Conservation (phyloP, 23 tunicate species). For the Ciona savignyi region DNA sequence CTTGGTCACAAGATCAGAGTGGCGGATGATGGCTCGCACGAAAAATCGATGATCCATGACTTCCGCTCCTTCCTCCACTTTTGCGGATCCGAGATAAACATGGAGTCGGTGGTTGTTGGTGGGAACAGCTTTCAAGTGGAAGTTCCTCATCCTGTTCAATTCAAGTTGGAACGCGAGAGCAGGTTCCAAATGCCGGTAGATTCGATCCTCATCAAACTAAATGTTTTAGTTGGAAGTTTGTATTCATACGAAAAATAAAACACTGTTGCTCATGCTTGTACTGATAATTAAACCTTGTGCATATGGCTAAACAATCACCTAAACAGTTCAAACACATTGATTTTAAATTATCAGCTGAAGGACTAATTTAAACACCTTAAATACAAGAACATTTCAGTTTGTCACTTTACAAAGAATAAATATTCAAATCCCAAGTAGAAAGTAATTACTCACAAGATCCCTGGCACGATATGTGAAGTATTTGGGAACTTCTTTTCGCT, state of each 20-base stretch:
- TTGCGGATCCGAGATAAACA: conserved; percentile 92
- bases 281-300: no score
- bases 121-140: conserved; percentile 81
- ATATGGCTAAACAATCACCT: no score
- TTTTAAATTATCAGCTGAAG: neutral
- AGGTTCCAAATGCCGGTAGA: conserved; percentile 98
- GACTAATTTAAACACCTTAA: no score
- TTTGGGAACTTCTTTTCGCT: conserved; percentile 89
- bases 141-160: conserved; percentile 92
- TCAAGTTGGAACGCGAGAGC: conserved; percentile 99
- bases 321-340: neutral
- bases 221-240: neutral
- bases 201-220: conserved; percentile 92
- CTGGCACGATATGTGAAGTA: conserved; percentile 98
- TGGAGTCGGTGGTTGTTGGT: conserved; percentile 99
- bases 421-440: no score
- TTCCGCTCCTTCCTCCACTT: conserved; percentile 87
- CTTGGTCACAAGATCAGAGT: conserved; percentile 96
- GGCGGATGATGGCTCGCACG: conserved; percentile 97
- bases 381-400: no score
- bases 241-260: no score
- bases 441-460: conserved; percentile 48
- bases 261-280: no score
- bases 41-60: conserved; percentile 96
- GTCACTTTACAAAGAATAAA: no score